These are phyloP conservation scores for Zeus faber DNA, from an alignment of 2,113 vertebrate genomes.

Conservation along the genomic window DNA sequence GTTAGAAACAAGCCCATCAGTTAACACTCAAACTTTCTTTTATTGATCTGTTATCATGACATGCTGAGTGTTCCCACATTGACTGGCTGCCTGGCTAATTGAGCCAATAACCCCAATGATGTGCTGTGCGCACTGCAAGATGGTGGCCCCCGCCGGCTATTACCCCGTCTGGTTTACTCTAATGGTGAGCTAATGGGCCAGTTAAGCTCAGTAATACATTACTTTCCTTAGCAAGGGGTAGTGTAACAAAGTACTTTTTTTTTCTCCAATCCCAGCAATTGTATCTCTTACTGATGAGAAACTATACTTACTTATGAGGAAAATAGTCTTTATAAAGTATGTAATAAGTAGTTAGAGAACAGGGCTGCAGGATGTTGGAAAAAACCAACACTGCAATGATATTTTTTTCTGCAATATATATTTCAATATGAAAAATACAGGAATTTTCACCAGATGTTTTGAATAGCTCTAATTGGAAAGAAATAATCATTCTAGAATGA, in stretches of 20 bases:
- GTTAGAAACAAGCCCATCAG: neutral
- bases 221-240: neutral
- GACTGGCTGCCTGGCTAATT: constrained; percentile 7
- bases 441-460: too few species aligned
- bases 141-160: neutral
- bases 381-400: too few species aligned
- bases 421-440: too few species aligned
- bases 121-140: neutral
- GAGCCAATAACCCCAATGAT: neutral
- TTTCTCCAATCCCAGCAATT: neutral
- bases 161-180: neutral
- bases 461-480: too few species aligned
- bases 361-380: too few species aligned
- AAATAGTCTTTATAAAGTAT: too few species aligned
- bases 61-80: neutral
- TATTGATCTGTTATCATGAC: neutral
- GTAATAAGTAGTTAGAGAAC: too few species aligned
- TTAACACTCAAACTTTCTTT: neutral
- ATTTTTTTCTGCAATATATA: too few species aligned
- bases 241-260: neutral
- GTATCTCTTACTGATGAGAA: neutral
- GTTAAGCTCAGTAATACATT: neutral
- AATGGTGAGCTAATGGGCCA: neutral
- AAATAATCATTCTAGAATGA: too few species aligned
- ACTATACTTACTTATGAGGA: neutral